Conservation (phyloP, 92 coral and sea anemone genomes). For the Diadumene lineata region DNA sequence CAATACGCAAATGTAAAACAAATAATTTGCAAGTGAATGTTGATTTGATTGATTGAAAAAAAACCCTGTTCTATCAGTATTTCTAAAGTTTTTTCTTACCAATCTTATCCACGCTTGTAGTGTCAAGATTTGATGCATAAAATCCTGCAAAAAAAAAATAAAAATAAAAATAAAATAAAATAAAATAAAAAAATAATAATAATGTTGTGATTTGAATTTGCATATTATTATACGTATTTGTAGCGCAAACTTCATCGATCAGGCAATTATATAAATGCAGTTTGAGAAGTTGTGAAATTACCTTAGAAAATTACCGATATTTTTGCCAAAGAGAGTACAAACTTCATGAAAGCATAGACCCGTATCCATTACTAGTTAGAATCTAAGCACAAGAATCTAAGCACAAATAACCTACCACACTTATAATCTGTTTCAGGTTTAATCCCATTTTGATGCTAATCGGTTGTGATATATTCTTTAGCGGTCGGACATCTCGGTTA, state of each 20-base stretch:
- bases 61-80: neutral
- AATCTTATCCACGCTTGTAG: constrained; percentile 44
- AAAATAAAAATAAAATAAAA: neutral
- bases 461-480: constrained; percentile 8
- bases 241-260: too few relatives aligned
- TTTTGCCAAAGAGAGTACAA: too few relatives aligned
- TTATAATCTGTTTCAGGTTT: constrained; percentile 35
- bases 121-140: constrained; percentile 47
- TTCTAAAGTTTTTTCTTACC: constrained; percentile 28
- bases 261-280: too few relatives aligned
- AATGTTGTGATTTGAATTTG: too few relatives aligned
- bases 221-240: too few relatives aligned
- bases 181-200: too few relatives aligned
- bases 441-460: constrained; percentile 29
- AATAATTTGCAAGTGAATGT: neutral
- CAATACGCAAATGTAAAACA: neutral
- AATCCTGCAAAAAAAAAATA: constrained; percentile 26
- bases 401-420: constrained; percentile 19
- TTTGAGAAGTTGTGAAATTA: too few relatives aligned
- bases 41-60: neutral
- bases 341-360: too few relatives aligned
- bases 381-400: too few relatives aligned
- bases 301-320: too few relatives aligned
- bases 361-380: too few relatives aligned
- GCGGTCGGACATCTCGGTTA: constrained; percentile 41